A percentile compares a stretch with the other conserved stretches of the same genome.
Conservation (phyloP, 1,140 invertebrate species). For the Cecropterus lyciades region DNA sequence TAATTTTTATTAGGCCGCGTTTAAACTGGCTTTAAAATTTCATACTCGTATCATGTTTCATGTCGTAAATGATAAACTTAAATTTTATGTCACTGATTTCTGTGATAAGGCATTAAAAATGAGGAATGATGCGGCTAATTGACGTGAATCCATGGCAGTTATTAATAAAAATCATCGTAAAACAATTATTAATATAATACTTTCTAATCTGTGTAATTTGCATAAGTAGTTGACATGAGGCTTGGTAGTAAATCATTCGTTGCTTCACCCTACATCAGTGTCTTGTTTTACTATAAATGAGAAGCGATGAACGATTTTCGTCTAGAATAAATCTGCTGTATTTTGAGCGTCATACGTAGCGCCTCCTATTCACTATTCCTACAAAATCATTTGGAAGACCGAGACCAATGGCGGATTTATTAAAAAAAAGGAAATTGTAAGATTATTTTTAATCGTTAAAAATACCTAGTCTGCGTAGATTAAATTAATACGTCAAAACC, state of each 20-base stretch:
- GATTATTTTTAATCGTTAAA: no score
- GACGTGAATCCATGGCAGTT: conserved; percentile 28
- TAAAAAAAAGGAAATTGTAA: no score
- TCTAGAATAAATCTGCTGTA: no score
- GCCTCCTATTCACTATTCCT: no score
- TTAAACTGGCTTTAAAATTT: conserved; percentile 19
- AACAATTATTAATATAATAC: conserved; percentile 40
- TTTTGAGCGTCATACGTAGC: no score
- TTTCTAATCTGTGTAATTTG: conserved; percentile 46
- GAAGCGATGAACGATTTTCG: neutral
- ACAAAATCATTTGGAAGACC: no score
- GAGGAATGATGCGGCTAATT: conserved; percentile 30
- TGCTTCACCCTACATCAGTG: conserved; percentile 35
- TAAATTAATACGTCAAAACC: no score
- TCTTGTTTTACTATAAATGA: neutral
- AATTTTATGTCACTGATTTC: conserved; percentile 23
- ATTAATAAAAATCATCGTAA: conserved; percentile 41
- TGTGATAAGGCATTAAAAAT: conserved; percentile 29
- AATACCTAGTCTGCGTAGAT: no score
- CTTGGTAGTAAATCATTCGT: conserved; percentile 42
- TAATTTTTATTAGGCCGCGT: neutral
- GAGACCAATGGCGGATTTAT: no score
- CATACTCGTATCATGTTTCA: conserved; percentile 17
- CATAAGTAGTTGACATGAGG: conserved; percentile 40
- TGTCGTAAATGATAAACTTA: conserved; percentile 17